phyloP scores from a whole-genome alignment of 2,113 vertebrate genomes.

The Sprattus sprattus region DNA sequence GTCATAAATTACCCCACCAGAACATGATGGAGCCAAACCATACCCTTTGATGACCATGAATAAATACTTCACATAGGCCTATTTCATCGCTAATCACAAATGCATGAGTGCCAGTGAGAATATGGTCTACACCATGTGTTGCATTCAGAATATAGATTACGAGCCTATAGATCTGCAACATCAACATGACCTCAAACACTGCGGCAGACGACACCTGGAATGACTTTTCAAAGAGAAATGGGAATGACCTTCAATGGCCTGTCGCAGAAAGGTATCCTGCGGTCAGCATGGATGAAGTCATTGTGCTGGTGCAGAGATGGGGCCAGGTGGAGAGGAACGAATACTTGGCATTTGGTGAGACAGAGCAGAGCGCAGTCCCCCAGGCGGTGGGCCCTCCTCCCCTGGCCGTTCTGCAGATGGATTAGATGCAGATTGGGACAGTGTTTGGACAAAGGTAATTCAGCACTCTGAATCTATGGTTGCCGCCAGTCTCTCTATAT shows the following conservation, averaged over 20 bases:
- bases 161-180: not conserved
- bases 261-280: not conserved
- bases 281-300: constrained; percentile 9
- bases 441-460: constrained; percentile 43
- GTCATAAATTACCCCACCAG: constrained; percentile 22
- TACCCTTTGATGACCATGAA: constrained; percentile 26
- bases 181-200: not conserved
- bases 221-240: not conserved
- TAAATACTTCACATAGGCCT: not conserved
- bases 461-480: constrained; percentile 33
- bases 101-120: not conserved
- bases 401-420: constrained; percentile 24
- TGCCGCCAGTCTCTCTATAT: constrained; percentile 18
- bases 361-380: constrained; percentile 14
- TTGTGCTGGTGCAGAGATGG: not conserved
- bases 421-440: constrained; percentile 34
- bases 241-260: not conserved
- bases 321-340: not conserved
- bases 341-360: constrained; percentile 22
- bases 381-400: constrained; percentile 9
- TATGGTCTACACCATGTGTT: not conserved
- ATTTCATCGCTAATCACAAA: not conserved
- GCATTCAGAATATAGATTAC: not conserved
- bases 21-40: constrained; percentile 20
- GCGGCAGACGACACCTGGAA: not conserved